Evolutionary conservation across 2,113 vertebrate species (phyloP).

Genomic region (Cyprinodon tularosa): DNA sequence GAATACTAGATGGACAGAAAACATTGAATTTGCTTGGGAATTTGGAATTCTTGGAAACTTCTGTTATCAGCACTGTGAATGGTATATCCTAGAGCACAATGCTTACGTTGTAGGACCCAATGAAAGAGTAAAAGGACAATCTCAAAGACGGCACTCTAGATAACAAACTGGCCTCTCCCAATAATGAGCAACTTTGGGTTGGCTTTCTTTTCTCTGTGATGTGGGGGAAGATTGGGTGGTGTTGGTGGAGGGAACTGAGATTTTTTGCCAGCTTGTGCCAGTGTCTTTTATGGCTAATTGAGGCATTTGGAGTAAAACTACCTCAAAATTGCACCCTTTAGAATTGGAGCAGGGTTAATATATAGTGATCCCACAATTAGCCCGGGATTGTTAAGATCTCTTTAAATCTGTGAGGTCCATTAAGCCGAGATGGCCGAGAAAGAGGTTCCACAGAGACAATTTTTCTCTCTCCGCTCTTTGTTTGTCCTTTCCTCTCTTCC

Average conservation of each 20-base stretch:
- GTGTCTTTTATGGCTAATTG: constrained; percentile 83
- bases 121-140: constrained; percentile 81
- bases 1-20: constrained; percentile 41
- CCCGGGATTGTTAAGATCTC: constrained; percentile 85
- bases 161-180: constrained; percentile 80
- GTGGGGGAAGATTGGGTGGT: constrained; percentile 30
- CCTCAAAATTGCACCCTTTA: constrained; percentile 80
- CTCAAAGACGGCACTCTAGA: constrained; percentile 78
- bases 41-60: constrained; percentile 51
- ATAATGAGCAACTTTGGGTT: constrained; percentile 77
- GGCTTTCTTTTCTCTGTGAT: constrained; percentile 62
- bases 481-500: constrained; percentile 50
- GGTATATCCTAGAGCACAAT: constrained; percentile 78
- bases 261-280: constrained; percentile 68
- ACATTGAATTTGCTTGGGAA: constrained; percentile 40
- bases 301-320: constrained; percentile 82
- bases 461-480: constrained; percentile 65
- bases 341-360: constrained; percentile 82
- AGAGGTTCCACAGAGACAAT: constrained; percentile 70
- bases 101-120: constrained; percentile 70
- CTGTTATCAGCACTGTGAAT: constrained; percentile 76
- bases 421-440: constrained; percentile 77
- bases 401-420: constrained; percentile 90
- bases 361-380: constrained; percentile 89
- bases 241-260: constrained; percentile 9